Evolutionary conservation across 2,888 invertebrate genomes (phyloP).

Genomic region (Zygaena filipendulae): DNA sequence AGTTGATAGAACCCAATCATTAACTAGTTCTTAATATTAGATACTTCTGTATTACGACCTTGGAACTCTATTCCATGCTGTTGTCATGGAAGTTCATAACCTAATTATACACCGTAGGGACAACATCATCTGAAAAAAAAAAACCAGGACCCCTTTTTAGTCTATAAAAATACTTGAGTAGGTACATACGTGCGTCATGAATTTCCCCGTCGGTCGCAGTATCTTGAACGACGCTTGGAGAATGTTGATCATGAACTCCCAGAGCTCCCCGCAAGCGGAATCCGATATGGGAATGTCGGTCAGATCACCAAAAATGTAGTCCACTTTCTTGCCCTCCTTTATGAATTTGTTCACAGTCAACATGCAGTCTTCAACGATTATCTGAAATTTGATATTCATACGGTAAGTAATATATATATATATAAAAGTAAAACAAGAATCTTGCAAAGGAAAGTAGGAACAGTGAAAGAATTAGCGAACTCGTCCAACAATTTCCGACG

Average conservation of each 20-base stretch:
- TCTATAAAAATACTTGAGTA: neutral
- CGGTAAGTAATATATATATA: conserved; percentile 9
- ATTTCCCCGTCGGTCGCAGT: conserved; percentile 84
- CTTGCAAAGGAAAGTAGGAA: too few species aligned
- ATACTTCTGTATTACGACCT: too few species aligned
- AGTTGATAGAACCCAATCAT: too few species aligned
- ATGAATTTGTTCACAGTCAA: conserved; percentile 83
- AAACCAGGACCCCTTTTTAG: too few species aligned
- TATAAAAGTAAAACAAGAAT: neutral
- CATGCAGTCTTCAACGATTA: conserved; percentile 91
- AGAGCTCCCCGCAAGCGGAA: conserved; percentile 82
- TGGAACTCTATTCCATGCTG: too few species aligned
- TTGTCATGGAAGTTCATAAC: too few species aligned
- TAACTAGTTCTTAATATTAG: too few species aligned
- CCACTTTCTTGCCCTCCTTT: conserved; percentile 83
- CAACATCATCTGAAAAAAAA: too few species aligned
- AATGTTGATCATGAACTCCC: conserved; percentile 89
- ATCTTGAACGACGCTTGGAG: conserved; percentile 84
- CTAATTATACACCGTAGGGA: too few species aligned
- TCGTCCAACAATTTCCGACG: too few species aligned
- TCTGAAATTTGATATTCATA: conserved; percentile 70
- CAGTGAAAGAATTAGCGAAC: too few species aligned
- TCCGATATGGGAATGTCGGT: conserved; percentile 93
- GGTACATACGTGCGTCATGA: conserved; percentile 84
- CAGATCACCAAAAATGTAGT: conserved; percentile 93